Evolutionary conservation across 2,797 vertebrate species (phyloP).

Genomic region (Parotocinclus haroldoi): DNA sequence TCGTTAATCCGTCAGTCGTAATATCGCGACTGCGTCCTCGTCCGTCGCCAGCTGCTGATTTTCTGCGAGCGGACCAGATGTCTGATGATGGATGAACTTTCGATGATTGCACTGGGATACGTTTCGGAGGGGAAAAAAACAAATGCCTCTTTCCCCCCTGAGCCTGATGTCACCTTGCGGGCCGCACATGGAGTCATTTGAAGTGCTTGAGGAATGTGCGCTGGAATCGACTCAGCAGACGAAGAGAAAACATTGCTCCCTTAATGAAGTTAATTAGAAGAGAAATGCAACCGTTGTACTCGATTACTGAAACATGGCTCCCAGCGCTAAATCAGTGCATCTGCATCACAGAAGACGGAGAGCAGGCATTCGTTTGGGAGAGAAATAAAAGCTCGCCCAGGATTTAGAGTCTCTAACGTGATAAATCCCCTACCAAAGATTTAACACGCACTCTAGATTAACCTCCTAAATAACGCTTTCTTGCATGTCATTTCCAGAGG

Average conservation of each 20-base stretch:
- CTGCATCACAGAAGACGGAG: no score
- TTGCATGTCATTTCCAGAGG: no score
- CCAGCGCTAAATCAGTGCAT: not conserved
- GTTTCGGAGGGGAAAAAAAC: slow-evolving; percentile 47
- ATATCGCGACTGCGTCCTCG: slow-evolving; percentile 49
- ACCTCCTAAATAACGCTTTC: no score
- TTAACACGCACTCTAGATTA: no score
- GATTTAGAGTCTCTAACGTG: no score
- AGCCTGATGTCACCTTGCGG: slow-evolving; percentile 59
- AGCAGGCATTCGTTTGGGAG: no score
- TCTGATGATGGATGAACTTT: slow-evolving; percentile 60
- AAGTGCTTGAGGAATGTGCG: slow-evolving; percentile 55
- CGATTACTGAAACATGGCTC: slow-evolving; percentile 17
- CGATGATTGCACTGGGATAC: slow-evolving; percentile 60
- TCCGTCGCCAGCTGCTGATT: slow-evolving; percentile 58
- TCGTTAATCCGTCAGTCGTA: slow-evolving; percentile 52
- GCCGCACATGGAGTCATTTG: slow-evolving; percentile 61
- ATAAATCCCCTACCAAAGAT: no score
- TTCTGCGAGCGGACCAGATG: slow-evolving; percentile 46
- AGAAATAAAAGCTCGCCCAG: no score
- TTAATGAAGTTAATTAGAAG: slow-evolving; percentile 35
- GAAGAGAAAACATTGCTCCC: slow-evolving; percentile 37
- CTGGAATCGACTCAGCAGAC: slow-evolving; percentile 39
- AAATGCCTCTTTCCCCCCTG: slow-evolving; percentile 47
- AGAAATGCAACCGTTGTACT: slow-evolving; percentile 2